Evolutionary conservation across 2,113 vertebrate species (phyloP), one percentile per base, ranked within the genome.

Genomic region (Tenebrosternarchus preto): DNA sequence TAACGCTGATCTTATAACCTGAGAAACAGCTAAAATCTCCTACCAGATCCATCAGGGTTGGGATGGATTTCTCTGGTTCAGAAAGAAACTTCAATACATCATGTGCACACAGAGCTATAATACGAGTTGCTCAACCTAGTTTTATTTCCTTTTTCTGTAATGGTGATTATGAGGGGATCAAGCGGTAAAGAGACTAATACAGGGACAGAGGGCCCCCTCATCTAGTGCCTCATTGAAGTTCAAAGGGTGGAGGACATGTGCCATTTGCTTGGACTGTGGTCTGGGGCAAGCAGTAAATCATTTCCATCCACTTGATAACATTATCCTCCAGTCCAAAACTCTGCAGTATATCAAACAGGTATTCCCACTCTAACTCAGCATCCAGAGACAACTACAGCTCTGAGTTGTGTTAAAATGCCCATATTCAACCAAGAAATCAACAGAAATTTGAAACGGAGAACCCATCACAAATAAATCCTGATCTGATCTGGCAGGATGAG

Each of bases 331-430:
- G 46, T 4, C 75, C 80, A 77, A 73, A 77, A 39, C 27, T 7
- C 39, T 77, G 22, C 7, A 66, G 24, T 19, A 29, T 57, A 57
- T 61, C 4, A 73, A 78, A 82, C 20, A 82, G 27, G 31, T 76
- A 76, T 9, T 53, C 43, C 72, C 79, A 81, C 55, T 69, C 50
- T 0, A 81, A 31, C 50, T 61, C 68, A 11, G 67, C 77, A 72
- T 72, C 67, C 9, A 72, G 5, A 36, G 79, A 75, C 24, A 66
- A 56, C n/a, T 39, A 46, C 25, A 56, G 11, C 11, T 73, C 39
- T 29, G 17, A 22, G 20, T 17, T 64, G 19, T 73, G 78, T 17
- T 56, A 17, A 50, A 22, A 31, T 15, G 17, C 9, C 57, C 39
- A 17, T 22, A 53, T 74, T 27, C 46, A 53, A 46, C 46, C 59